Base-by-base conservation (phyloP, 2,113 vertebrate species). In the Mastomys natalensis region DNA sequence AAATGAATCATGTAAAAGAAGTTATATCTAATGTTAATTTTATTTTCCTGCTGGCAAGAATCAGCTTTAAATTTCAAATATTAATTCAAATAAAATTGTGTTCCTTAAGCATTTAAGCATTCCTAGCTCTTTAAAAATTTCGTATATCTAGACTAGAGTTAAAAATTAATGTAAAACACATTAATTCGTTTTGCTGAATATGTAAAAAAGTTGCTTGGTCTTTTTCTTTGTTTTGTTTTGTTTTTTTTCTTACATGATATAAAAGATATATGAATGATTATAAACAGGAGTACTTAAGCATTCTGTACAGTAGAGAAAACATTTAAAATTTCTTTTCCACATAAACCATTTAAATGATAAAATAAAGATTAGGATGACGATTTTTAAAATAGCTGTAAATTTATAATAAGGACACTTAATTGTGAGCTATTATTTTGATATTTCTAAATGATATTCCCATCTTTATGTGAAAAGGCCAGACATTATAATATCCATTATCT, bases 11-110 rank as follows among this genome's bases (percentile, higher is more conserved):
- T 58, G 70, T n/a, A 60, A 95, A 94, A 92, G 77, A 74, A 9
- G 84, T 93, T 26, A 58, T 76, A 86, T 73, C n/a, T 60, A 89
- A 45, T 29, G 3, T 94, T 85, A 16, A 22, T 91, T 95, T 93
- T 62, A 72, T 85, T 91, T 60, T 22, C n/a, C 17, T 24, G 22
- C 11, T 84, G 78, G 73, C 1, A 64, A 87, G 93, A 97, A 89
- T 87, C 17, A 89, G 7, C 21, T 93, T 93, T 34, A 62, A 40
- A 29, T 85, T 72, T 80, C 15, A 92, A 19, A 2, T 8, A 85
- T 92, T 80, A 1, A 72, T 94, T 90, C 3, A 90, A 95, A 82
- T 90, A 88, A 88, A 93, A 88, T 48, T 90, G 72, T 22, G 72
- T 11, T 92, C 53, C 17, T 72, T 21, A 68, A 48, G 4, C 37